Percentiles rank a stretch among this genome's conserved stretches.
Evolutionary conservation across 2,113 vertebrate species (phyloP).

Genomic region (Eptesicus fuscus): DNA sequence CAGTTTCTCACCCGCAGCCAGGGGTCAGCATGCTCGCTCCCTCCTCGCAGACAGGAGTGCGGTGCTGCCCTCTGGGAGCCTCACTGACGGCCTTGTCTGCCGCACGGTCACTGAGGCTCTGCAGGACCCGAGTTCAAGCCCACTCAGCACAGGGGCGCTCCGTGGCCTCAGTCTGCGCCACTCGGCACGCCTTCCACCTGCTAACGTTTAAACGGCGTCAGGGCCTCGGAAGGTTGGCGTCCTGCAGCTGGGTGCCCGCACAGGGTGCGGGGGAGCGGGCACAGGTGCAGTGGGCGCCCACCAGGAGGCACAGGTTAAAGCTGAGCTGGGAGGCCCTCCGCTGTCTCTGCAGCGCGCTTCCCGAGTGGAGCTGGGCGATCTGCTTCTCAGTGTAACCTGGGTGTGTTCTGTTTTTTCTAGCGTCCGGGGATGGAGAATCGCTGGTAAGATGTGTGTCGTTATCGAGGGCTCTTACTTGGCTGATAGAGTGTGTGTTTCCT

Average conservation of each 20-base stretch:
- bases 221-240: background rate
- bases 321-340: background rate
- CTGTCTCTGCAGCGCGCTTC: background rate
- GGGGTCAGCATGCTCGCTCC: fast-evolving
- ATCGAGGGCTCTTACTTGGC: background rate
- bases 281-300: background rate
- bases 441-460: constrained; percentile 85
- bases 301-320: too few relatives aligned
- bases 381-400: background rate
- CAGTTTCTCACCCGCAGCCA: fast-evolving
- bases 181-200: fast-evolving
- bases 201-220: fast-evolving
- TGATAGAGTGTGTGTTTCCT: background rate
- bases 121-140: fast-evolving
- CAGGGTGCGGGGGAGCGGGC: background rate
- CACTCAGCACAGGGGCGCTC: fast-evolving
- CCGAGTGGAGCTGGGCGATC: background rate
- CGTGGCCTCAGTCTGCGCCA: fast-evolving
- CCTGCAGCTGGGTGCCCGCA: background rate
- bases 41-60: background rate
- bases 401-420: constrained; percentile 74
- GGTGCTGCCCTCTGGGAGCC: background rate
- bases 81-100: fast-evolving
- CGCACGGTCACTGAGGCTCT: fast-evolving
- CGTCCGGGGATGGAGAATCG: constrained; percentile 89